Evolutionary conservation across 2,888 invertebrate genomes (phyloP).

Genomic region (Melikaiella ostensackeni): DNA sequence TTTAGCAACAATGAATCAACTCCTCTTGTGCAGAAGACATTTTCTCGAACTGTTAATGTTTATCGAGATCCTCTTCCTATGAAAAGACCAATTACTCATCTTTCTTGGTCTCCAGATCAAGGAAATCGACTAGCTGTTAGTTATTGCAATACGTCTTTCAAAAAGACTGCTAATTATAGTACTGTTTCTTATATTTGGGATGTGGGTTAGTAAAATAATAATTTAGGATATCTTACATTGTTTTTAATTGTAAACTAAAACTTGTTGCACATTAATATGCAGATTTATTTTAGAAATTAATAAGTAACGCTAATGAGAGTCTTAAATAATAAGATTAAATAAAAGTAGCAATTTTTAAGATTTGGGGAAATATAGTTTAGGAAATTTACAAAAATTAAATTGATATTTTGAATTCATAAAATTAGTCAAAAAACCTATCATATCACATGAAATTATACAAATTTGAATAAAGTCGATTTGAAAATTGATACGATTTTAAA

Average conservation of each 20-base stretch:
- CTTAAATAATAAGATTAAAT: too few species aligned
- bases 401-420: too few species aligned
- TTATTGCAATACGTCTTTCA: slow-evolving; percentile 81
- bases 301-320: too few species aligned
- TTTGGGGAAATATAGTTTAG: too few species aligned
- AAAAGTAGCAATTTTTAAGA: too few species aligned
- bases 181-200: slow-evolving; percentile 85
- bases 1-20: slow-evolving; percentile 80
- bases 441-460: too few species aligned
- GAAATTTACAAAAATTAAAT: too few species aligned
- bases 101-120: slow-evolving; percentile 86
- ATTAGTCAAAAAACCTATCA: too few species aligned
- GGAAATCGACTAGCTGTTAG: slow-evolving; percentile 83
- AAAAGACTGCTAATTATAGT: slow-evolving; percentile 74
- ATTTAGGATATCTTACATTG: background rate
- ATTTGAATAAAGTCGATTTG: too few species aligned
- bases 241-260: background rate
- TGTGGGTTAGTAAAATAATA: slow-evolving; percentile 72
- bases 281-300: too few species aligned
- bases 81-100: slow-evolving; percentile 80
- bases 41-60: slow-evolving; percentile 82
- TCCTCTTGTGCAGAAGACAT: slow-evolving; percentile 80
- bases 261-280: background rate
- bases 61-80: slow-evolving; percentile 82
- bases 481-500: too few species aligned